Conservation (phyloP, 2,797 vertebrate species). For the Hemitrygon akajei region DNA sequence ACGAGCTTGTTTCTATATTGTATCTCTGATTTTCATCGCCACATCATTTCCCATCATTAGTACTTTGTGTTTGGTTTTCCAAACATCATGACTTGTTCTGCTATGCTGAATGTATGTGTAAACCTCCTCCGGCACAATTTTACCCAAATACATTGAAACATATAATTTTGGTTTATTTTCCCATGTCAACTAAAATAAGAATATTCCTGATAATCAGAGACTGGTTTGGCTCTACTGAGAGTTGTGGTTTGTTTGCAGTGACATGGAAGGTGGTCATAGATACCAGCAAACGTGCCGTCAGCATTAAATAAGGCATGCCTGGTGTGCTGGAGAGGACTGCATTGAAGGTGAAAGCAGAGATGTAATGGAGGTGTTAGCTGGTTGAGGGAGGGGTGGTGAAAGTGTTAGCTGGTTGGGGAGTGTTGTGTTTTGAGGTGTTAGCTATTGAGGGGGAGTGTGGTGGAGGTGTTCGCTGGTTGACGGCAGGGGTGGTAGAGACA, state of each 20-base stretch:
- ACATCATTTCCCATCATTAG: background rate
- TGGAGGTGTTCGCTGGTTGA: too few species aligned
- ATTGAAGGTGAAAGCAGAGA: too few species aligned
- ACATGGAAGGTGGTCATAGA: background rate
- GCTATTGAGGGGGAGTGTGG: too few species aligned
- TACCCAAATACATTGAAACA: background rate
- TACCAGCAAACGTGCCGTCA: background rate
- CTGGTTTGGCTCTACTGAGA: background rate
- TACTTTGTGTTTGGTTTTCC: background rate
- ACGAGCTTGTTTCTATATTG: too few species aligned
- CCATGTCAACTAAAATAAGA: background rate
- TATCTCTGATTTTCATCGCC: background rate
- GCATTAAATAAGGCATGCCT: background rate
- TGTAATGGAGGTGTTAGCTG: too few species aligned
- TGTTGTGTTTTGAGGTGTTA: too few species aligned
- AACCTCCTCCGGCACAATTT: background rate
- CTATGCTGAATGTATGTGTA: background rate
- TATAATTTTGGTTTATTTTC: constrained; percentile 15
- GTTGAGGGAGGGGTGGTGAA: too few species aligned
- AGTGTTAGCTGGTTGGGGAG: too few species aligned
- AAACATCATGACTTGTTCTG: background rate
- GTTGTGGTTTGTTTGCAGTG: background rate
- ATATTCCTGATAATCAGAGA: background rate
- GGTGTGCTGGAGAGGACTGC: too few species aligned
- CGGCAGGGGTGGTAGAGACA: too few species aligned